phyloP scores from a whole-genome alignment of 2,797 vertebrate species.

The Perdix hodgsoniae region DNA sequence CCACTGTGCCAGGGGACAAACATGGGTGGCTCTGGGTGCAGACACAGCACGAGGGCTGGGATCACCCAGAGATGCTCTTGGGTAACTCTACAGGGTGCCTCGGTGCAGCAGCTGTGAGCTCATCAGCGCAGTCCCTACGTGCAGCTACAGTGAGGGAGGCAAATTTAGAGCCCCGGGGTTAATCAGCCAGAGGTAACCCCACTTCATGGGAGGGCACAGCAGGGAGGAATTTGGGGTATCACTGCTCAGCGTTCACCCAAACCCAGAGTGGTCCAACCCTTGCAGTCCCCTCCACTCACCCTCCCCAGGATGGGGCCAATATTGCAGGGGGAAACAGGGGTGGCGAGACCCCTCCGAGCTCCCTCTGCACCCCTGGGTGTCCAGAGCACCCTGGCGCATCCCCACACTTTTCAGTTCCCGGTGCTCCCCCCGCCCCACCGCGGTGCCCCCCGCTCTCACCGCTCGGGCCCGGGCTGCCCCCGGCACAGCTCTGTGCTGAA shows the following conservation, averaged over 20 bases:
- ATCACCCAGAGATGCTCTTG: fast-evolving
- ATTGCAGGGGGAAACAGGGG: neutral
- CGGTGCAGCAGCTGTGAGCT: neutral
- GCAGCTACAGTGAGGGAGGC: too few species aligned
- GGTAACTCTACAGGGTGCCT: fast-evolving
- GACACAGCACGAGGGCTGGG: fast-evolving
- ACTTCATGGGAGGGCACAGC: fast-evolving
- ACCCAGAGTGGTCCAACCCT: neutral
- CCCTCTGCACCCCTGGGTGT: neutral
- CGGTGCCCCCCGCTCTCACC: constrained; percentile 73
- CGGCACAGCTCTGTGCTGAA: constrained; percentile 86
- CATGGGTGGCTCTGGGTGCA: fast-evolving
- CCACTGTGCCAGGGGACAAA: neutral
- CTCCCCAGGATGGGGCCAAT: neutral
- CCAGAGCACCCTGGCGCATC: neutral
- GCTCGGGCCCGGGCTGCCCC: constrained; percentile 82
- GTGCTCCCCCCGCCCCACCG: neutral
- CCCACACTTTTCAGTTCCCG: fast-evolving
- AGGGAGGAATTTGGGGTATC: neutral
- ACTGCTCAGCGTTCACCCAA: neutral
- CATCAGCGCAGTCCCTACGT: fast-evolving
- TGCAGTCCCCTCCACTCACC: too few species aligned
- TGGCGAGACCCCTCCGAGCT: neutral
- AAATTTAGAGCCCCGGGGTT: fast-evolving
- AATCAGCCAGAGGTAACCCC: fast-evolving